Base-by-base conservation (phyloP, 2,888 invertebrate species). In the Thereva unica region DNA sequence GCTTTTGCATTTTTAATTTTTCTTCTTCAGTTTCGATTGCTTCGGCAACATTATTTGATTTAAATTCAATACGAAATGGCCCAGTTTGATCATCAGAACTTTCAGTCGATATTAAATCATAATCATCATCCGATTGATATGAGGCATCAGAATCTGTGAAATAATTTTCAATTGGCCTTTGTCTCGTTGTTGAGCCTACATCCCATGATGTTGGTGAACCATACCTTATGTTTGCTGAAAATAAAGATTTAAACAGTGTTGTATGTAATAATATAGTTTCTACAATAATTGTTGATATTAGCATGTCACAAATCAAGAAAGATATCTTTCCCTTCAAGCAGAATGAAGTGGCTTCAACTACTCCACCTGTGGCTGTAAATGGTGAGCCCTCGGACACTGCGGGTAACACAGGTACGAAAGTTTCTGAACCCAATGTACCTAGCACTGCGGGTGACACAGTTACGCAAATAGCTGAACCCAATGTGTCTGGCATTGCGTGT, bases 21-120 rank as follows among this genome's bases (percentile, higher is more conserved):
- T 83, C 80, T n/a, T 78, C 77, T 65, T 83, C 85, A 4, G 88
- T 80, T 74, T 93, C 93, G 0, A 93, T 86, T 0, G 93, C 93
- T 78, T 93, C 93, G 0, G 93, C 94, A 50, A 92, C 87, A 78
- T 92, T 92, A 35, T 91, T 91, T 0, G 91, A 89, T 73, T 89
- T 92, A 76, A 92, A 93, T 70, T 92, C 89, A 71, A 93, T 93
- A 12, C 89, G 84, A 8, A 92, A 83, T 0, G 90, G 88, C 45
- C 84, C 86, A 78, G 73, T 68, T 67, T 75, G 73, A 75, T 78
- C 77, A 0, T 83, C 82, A 0, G 81, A 77, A 50, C 82, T 83
- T 9, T 83, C 83, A 1, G 82, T 77, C 40, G 80, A 75, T 64
- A 50, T 67, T 57, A 83, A 82, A 7, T 83, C 80, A 70, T 84